Percentiles rank a stretch among this genome's conserved stretches.
Evolutionary conservation across 2,797 vertebrate genomes (phyloP).

Genomic region (Gallirallus australis): DNA sequence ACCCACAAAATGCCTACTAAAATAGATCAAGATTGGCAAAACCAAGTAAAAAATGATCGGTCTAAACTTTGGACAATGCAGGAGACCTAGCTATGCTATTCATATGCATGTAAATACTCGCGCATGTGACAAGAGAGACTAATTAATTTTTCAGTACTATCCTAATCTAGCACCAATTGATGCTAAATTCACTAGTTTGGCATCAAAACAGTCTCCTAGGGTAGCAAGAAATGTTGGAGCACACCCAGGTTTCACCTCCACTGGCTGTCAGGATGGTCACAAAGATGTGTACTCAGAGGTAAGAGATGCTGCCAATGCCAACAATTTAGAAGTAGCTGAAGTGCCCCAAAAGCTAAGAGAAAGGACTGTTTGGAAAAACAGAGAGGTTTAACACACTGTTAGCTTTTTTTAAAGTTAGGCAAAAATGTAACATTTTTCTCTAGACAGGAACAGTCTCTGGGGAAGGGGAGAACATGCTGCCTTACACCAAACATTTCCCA

Average conservation of each 20-base stretch:
- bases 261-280: neutral
- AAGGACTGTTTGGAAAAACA: neutral
- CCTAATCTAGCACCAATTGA: neutral
- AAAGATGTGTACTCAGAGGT: neutral
- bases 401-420: neutral
- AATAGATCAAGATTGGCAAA: neutral
- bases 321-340: neutral
- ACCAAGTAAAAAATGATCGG: neutral
- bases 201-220: neutral
- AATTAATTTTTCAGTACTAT: neutral
- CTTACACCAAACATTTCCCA: neutral
- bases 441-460: neutral
- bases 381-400: neutral
- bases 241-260: neutral
- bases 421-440: neutral
- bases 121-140: neutral
- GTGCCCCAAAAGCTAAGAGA: neutral
- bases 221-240: neutral
- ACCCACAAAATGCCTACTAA: neutral
- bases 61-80: neutral
- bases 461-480: neutral
- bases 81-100: neutral
- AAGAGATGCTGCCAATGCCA: neutral
- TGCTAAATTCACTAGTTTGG: neutral
- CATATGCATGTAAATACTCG: neutral